Evolutionary conservation across 2,113 vertebrate species (phyloP), one percentile per base, ranked within the genome.

Genomic region (Mormyrus iriodes): DNA sequence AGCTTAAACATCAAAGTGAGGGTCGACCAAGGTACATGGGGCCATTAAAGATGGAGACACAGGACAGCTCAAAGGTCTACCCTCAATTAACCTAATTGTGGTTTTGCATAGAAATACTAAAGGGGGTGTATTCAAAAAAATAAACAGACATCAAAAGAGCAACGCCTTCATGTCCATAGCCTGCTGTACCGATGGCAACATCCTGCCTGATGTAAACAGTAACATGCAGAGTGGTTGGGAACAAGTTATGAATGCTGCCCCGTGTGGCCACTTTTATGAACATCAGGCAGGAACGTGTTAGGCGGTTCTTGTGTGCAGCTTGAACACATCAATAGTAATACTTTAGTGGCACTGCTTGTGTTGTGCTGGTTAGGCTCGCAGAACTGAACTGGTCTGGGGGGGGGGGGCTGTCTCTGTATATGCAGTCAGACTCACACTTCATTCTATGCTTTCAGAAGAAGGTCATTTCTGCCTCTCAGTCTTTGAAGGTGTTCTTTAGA

Each of bases 11-110:
- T 85, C 19, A 49, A 85, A 85, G 83, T 51, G 44, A 85, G 83
- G 44, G 24, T 48, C 10, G 17, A 48, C 73, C 88, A n/a, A 83
- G 92, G 90, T 93, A 92, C 92, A 91, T 13, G 82, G 89, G 93
- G 91, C 92, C 93, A 93, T 92, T 93, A 93, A 92, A 92, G 92
- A 92, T 91, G 93, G 92, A 93, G 93, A 92, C 92, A 88, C 90
- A 46, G 86, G 92, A 89, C 91, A 91, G 91, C 91, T 88, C 90
- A 92, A 91, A 93, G 93, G 93, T 92, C 92, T 91, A 93, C 91
- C 91, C 91, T 95, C 95, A 94, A 95, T 95, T 94, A 95, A 92
- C 85, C 90, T 91, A 92, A 94, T 93, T 90, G 91, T 94, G 93
- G 94, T 94, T 79, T 79, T 79, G 17, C 31, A 39, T 39, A 35